Base-by-base conservation (phyloP, 2,113 vertebrate species). In the Indri indri region DNA sequence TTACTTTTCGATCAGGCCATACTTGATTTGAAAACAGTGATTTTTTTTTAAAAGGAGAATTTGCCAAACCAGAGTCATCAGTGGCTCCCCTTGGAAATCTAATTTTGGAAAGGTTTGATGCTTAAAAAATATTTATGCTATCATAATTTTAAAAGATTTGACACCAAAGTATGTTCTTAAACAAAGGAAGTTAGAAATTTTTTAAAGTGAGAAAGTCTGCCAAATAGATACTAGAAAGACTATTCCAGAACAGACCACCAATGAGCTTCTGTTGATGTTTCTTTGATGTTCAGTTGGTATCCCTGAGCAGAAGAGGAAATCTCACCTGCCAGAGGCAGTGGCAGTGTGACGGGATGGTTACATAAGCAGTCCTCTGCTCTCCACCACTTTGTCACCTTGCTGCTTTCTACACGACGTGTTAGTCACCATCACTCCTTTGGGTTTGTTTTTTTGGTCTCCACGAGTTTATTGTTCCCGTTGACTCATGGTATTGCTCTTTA, bases 391-490 rank as follows among this genome's bases (percentile, higher is more conserved):
- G 65, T 54, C 81, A 59, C 77, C 81, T 13, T 3, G 22, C 42
- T 13, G 45, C 34, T n/a, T 89, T 34, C 66, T 82, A 11, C 68
- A 54, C n/a, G 42, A 8, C n/a, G 12, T 22, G 42, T 37, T 27
- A 23, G 61, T 91, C 66, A 27, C 45, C 20, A 0, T 61, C 40
- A 57, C 61, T 40, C 90, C 32, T 32, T 52, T 52, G 50, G 13
- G 73, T 71, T 87, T 22, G 16, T 37, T 47, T 59, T 40, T 74
- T 42, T 68, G 17, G 34, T 88, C 81, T 8, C 81, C 40, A 57
- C 22, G 85, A 42, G 40, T 81, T 83, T 91, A n/a, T 94, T 82
- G 93, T 84, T 47, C 61, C 54, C 81, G n/a, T 37, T 90, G 65
- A 45, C 76, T 30, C 25, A 54, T n/a, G 3, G 14, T 25, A 32